Conservation (phyloP, 2,888 invertebrate species). For the Ariolimax columbianus region DNA sequence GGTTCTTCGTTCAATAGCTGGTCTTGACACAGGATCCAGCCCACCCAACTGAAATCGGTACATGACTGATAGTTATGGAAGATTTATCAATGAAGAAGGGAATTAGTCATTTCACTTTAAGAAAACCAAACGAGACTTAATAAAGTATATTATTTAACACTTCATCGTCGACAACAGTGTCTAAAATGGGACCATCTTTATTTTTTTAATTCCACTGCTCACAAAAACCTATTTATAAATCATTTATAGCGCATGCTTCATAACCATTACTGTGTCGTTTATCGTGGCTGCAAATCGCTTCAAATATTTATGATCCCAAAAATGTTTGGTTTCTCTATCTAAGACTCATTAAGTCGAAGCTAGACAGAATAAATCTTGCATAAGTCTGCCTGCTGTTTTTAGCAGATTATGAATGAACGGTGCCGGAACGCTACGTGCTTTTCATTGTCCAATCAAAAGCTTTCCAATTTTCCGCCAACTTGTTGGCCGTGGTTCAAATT, state of each 20-base stretch:
- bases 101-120: too few species aligned
- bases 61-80: too few species aligned
- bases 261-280: neutral
- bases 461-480: neutral
- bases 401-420: conserved; percentile 2
- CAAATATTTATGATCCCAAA: neutral
- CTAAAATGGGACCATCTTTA: too few species aligned
- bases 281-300: neutral
- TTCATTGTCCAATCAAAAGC: conserved; percentile 17
- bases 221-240: too few species aligned
- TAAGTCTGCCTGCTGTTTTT: neutral
- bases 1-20: too few species aligned
- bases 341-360: neutral
- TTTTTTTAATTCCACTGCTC: too few species aligned
- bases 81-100: too few species aligned
- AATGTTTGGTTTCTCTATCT: neutral
- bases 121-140: too few species aligned
- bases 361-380: neutral
- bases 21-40: too few species aligned
- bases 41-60: too few species aligned
- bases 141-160: too few species aligned
- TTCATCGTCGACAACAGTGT: too few species aligned
- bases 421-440: neutral
- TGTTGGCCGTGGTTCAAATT: neutral
- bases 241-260: neutral